Evolutionary conservation across 2,797 vertebrate species (phyloP).

Genomic region (Rhodeus uyekii): DNA sequence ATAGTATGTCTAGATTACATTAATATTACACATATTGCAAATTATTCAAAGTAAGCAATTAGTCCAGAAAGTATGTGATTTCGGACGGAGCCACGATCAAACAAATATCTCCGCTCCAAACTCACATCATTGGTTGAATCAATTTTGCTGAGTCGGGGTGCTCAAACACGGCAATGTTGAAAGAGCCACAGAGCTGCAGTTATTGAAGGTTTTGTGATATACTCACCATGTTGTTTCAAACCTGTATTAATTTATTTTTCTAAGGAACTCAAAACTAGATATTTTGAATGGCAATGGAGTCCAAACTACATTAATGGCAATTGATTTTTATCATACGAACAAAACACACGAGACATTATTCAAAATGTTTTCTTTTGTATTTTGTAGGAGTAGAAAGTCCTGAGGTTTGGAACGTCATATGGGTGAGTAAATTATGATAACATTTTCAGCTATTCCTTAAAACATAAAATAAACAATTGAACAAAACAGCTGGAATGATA

Average conservation of each 20-base stretch:
- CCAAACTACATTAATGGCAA: not conserved
- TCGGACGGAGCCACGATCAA: not conserved
- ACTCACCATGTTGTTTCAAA: not conserved
- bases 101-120: not conserved
- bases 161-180: not conserved
- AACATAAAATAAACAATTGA: not conserved
- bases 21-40: not conserved
- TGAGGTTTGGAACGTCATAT: not conserved
- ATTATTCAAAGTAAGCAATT: not conserved
- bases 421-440: not conserved
- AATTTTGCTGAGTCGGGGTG: not conserved
- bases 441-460: not conserved
- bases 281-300: not conserved
- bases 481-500: not conserved
- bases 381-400: not conserved
- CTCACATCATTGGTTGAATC: not conserved
- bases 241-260: not conserved
- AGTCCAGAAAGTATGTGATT: not conserved
- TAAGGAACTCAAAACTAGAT: not conserved
- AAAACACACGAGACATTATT: not conserved
- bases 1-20: not conserved
- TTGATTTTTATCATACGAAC: not conserved
- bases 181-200: conserved; percentile 4
- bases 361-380: not conserved
- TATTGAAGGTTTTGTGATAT: not conserved